Evolutionary conservation across 2,888 invertebrate species (phyloP), one percentile per base, ranked within the genome.

Genomic region (Lepidochrysops patricia): DNA sequence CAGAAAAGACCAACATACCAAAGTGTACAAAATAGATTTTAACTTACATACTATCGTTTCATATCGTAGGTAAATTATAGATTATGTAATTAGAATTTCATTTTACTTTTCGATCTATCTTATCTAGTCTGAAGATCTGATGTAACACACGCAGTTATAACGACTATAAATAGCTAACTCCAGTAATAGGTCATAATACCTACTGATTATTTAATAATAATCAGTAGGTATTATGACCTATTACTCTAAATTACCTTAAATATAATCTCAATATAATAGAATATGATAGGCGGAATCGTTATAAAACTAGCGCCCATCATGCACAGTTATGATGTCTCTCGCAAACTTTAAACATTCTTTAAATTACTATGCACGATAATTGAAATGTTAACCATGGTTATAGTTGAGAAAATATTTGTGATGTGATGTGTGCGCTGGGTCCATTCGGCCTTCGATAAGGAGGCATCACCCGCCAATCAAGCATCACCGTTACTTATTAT

Each of bases 401-500:
- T n/a, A n/a, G n/a, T n/a, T n/a, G n/a, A n/a, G n/a, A n/a, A n/a
- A n/a, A n/a, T n/a, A n/a, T 37, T 19, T 43, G 29, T 29, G 29
- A 43, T 9, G 7, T 43, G 15, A 52, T n/a, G 48, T 54, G 54
- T 54, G 15, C 13, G 54, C 29, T 15, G 13, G 15, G 52, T 13
- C 27, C 13, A 26, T 29, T 29, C 43, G 19, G 43, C 19, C 43
- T 13, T 19, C 19, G 32, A 15, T 15, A 19, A 54, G 54, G 29
- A 54, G 7, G 32, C 15, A 29, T 54, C 50, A 50, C 26, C 54
- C 57, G 64, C 66, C 65, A 67, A 66, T 70, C 67, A 67, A 65
- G 62, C 60, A 49, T 62, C 57, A 65, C 63, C 62, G 65, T 63
- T 65, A 65, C 50, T 60, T 62, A 59, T 62, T 62, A 63, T 64